Evolutionary conservation across 1,140 invertebrate genomes (phyloP).

Genomic region (Hetaerina americana): DNA sequence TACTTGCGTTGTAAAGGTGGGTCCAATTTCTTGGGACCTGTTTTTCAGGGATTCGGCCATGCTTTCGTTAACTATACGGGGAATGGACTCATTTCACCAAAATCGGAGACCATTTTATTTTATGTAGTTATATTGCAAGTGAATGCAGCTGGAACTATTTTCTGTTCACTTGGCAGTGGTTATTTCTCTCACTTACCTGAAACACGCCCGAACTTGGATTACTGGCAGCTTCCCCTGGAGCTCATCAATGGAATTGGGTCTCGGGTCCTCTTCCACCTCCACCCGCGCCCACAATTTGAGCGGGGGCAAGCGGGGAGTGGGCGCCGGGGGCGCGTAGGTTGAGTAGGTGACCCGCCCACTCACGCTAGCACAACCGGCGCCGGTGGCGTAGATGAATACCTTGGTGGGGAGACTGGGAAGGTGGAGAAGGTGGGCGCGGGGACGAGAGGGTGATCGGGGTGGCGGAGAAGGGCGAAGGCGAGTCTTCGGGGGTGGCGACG

Average conservation of each 20-base stretch:
- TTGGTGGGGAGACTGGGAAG: constrained; percentile 46
- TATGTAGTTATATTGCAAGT: too few relatives aligned
- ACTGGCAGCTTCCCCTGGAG: constrained; percentile 43
- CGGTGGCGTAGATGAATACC: constrained; percentile 50
- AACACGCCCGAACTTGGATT: constrained; percentile 43
- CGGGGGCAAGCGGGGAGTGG: constrained; percentile 28
- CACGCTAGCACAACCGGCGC: constrained; percentile 47
- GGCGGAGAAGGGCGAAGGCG: not conserved
- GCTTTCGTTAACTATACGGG: too few relatives aligned
- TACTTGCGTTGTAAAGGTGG: too few relatives aligned
- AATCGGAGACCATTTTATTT: too few relatives aligned
- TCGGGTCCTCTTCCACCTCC: constrained; percentile 41
- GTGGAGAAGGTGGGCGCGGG: constrained; percentile 24
- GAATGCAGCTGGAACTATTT: too few relatives aligned
- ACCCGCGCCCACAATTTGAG: constrained; percentile 41
- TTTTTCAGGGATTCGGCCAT: too few relatives aligned
- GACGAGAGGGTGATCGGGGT: not conserved
- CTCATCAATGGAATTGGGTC: constrained; percentile 42
- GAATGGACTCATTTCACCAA: too few relatives aligned
- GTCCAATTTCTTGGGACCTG: too few relatives aligned
- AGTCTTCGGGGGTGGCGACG: constrained; percentile 33
- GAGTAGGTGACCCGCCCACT: constrained; percentile 37
- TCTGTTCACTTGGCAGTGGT: too few relatives aligned
- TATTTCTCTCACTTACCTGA: too few relatives aligned
- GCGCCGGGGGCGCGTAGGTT: constrained; percentile 37